Percentiles rank a stretch among this genome's conserved stretches.
These are phyloP conservation scores for Noturus placidus DNA, from an alignment of 2,113 vertebrate species.

Conservation along the genomic window DNA sequence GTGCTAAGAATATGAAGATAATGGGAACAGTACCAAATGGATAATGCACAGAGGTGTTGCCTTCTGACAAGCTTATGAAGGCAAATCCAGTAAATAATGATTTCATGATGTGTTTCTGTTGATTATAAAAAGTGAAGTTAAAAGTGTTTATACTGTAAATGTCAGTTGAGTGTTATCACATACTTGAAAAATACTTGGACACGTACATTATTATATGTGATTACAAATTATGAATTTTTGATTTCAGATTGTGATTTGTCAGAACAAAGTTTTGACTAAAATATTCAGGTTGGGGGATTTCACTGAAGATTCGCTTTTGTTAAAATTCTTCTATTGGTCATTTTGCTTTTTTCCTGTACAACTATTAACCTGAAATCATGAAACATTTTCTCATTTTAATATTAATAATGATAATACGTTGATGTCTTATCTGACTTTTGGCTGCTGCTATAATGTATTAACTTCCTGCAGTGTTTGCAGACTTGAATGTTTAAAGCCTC, in stretches of 20 bases:
- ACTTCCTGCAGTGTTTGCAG: conserved; percentile 3
- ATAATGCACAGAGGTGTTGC: not conserved
- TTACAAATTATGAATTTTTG: not conserved
- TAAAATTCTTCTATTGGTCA: not conserved
- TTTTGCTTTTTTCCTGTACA: not conserved
- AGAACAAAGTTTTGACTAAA: not conserved
- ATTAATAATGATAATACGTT: not conserved
- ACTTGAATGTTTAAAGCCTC: not conserved
- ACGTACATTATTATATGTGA: not conserved
- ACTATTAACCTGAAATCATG: not conserved
- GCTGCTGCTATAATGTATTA: not conserved
- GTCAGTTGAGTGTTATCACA: not conserved
- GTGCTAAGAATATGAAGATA: not conserved
- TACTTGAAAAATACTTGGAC: not conserved
- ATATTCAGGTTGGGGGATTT: not conserved
- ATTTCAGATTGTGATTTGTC: not conserved
- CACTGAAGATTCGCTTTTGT: not conserved
- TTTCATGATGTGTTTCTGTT: not conserved
- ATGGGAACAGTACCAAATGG: not conserved
- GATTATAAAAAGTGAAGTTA: not conserved
- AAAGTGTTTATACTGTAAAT: not conserved
- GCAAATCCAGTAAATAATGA: not conserved
- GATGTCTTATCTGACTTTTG: not conserved
- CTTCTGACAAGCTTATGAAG: not conserved
- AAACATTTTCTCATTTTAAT: not conserved